Base-by-base conservation (phyloP, 2,113 vertebrate genomes). In the Elaphurus davidianus region DNA sequence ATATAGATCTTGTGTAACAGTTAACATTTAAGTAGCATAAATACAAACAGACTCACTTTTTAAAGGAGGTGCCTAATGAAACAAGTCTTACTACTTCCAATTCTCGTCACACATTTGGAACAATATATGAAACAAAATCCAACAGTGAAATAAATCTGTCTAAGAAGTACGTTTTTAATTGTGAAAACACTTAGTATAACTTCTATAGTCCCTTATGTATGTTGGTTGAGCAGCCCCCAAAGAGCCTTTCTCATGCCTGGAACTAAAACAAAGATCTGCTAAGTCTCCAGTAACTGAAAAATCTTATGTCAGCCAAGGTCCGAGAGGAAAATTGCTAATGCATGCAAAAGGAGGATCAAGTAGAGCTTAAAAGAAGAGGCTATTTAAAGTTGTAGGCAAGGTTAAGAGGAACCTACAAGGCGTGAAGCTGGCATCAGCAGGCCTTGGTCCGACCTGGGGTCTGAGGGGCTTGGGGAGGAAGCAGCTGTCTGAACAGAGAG, bases 61-160 rank as follows among this genome's bases (percentile, higher is more conserved):
- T 19, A 67, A 57, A 50, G 28, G 50, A 64, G 8, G 45, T 78
- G 6, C 8, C 54, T 47, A 33, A 2, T 81, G 17, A 84, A 57
- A 67, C 19, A 10, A 16, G 43, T 71, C 52, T 87, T n/a, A 50
- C 15, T 40, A 13, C 30, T 90, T 13, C 40, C 19, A 92, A 45
- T 1, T 71, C 43, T 33, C 81, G 36, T 43, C 36, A 30, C n/a
- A 90, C 6, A 64, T 57, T 52, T 87, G 28, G 28, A 78, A 59
- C 71, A n/a, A 43, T 27, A 93, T 40, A 62, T 91, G 13, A 91
- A 57, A 78, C 78, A 87, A 57, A 96, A 52, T 64, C 11, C 28
- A 87, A 40, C 13, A 21, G 10, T 71, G 84, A 88, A 91, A 84
- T 1, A 78, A 60, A 71, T 21, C 28, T 67, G 23, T 33, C 16